A percentile compares a stretch with the other conserved stretches of the same genome.
phyloP scores from a whole-genome alignment of 2,113 vertebrate genomes.

The Arvicanthis niloticus region DNA sequence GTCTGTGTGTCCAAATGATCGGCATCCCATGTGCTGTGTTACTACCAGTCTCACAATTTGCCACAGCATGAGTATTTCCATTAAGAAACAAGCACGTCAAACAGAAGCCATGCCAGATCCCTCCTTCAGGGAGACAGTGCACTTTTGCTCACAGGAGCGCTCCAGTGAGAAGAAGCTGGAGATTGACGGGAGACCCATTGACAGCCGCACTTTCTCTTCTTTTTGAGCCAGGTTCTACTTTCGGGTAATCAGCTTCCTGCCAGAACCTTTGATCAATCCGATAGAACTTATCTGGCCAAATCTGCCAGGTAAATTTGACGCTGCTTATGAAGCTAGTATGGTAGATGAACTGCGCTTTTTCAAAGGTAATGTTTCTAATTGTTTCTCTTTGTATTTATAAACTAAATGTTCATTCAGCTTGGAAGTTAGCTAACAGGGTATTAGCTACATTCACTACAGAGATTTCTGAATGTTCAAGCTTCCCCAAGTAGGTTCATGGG shows the following conservation, averaged over 20 bases:
- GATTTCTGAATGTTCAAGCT: not conserved
- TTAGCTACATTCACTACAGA: not conserved
- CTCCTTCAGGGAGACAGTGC: not conserved
- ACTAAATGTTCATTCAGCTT: not conserved
- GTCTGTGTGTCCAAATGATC: not conserved
- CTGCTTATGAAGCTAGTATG: slow-evolving; percentile 84
- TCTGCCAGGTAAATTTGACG: slow-evolving; percentile 88
- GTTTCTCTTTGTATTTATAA: not conserved
- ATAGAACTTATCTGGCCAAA: slow-evolving; percentile 86
- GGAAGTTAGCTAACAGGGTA: not conserved
- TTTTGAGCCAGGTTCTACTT: slow-evolving; percentile 82
- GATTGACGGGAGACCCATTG: not conserved
- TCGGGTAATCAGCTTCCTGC: slow-evolving; percentile 61
- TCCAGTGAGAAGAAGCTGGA: not conserved
- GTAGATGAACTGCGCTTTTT: slow-evolving; percentile 80
- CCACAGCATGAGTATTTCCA: not conserved
- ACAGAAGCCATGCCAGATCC: too few species aligned
- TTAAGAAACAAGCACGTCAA: not conserved
- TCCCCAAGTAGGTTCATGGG: not conserved
- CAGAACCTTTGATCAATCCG: slow-evolving; percentile 73
- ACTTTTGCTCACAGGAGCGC: not conserved
- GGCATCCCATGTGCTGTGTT: not conserved
- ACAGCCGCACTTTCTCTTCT: not conserved
- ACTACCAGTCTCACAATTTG: not conserved
- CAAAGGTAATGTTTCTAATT: slow-evolving; percentile 80